Evolutionary conservation across 2,113 vertebrate genomes (phyloP).

Genomic region (Microcebus ravelobensis): DNA sequence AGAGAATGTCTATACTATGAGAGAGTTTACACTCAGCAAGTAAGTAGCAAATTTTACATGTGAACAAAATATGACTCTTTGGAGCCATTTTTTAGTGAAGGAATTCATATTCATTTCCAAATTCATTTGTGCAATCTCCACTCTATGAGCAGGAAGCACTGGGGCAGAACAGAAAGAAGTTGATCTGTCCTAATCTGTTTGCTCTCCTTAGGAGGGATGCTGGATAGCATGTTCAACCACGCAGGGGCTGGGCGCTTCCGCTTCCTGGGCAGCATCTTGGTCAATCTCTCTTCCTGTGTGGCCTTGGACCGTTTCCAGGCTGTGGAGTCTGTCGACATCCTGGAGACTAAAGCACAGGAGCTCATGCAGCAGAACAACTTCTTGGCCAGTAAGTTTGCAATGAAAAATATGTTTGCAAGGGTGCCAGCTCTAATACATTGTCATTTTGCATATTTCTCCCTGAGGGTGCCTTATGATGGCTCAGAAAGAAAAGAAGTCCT

Average conservation of each 20-base stretch:
- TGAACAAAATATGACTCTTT: not conserved
- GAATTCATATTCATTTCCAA: not conserved
- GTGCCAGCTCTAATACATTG: accelerated
- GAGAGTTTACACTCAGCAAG: not conserved
- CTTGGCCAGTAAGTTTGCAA: conserved; percentile 84
- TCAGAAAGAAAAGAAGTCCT: not conserved
- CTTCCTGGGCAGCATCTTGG: conserved; percentile 78
- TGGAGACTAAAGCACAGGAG: conserved; percentile 79
- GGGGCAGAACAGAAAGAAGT: not conserved
- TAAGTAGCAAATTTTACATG: not conserved
- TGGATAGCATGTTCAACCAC: conserved; percentile 70
- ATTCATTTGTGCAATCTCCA: not conserved
- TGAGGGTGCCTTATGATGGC: not conserved
- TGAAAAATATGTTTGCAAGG: not conserved
- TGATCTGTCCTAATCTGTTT: not conserved
- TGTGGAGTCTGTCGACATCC: conserved; percentile 72
- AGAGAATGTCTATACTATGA: not conserved
- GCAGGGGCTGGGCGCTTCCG: conserved; percentile 66
- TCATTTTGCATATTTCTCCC: not conserved
- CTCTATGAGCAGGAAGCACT: accelerated
- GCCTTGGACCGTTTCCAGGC: conserved; percentile 82
- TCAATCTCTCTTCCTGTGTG: conserved; percentile 85
- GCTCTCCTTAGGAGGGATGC: conserved; percentile 66
- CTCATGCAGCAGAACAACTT: conserved; percentile 83
- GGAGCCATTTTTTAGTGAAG: not conserved